Evolutionary conservation across 2,888 invertebrate genomes (phyloP).

Genomic region (Trichopria drosophilae): DNA sequence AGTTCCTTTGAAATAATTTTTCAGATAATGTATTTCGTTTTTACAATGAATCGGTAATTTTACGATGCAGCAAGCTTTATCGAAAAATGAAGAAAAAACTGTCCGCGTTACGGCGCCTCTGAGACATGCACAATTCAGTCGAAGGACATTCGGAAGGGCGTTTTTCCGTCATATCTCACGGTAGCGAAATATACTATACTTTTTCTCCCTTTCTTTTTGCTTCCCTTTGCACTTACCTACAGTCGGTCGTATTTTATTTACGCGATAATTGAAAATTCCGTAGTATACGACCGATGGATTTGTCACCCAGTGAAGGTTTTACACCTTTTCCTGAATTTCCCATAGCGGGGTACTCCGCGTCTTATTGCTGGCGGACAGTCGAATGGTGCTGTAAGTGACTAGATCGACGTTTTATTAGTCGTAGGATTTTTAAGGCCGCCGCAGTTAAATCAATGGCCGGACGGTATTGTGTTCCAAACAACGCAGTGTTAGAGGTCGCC

Average conservation of each 20-base stretch:
- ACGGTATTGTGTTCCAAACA: too few species aligned
- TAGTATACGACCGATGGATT: slow-evolving; percentile 52
- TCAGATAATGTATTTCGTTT: too few species aligned
- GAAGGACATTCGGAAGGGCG: slow-evolving; percentile 40
- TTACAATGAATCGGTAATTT: too few species aligned
- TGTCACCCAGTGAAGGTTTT: slow-evolving; percentile 51
- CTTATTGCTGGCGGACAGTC: too few species aligned
- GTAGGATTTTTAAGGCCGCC: too few species aligned
- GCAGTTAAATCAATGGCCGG: too few species aligned
- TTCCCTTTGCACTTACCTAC: slow-evolving; percentile 22
- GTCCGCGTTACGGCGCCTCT: slow-evolving; percentile 33
- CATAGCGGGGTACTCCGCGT: slow-evolving; percentile 4
- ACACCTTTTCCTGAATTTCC: slow-evolving; percentile 44
- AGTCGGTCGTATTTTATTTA: slow-evolving; percentile 50
- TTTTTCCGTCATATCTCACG: slow-evolving; percentile 48
- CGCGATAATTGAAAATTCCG: slow-evolving; percentile 53
- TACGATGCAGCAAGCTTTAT: slow-evolving; percentile 30
- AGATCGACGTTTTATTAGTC: too few species aligned
- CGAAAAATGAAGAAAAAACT: background rate
- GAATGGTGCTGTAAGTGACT: too few species aligned
- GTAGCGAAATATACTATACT: slow-evolving; percentile 4
- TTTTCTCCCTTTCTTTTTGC: too few species aligned
- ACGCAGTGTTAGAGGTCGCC: too few species aligned
- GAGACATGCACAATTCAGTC: slow-evolving; percentile 50
- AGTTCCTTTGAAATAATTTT: too few species aligned